Conservation (phyloP, 2,888 invertebrate species). For the Operophtera brumata region DNA sequence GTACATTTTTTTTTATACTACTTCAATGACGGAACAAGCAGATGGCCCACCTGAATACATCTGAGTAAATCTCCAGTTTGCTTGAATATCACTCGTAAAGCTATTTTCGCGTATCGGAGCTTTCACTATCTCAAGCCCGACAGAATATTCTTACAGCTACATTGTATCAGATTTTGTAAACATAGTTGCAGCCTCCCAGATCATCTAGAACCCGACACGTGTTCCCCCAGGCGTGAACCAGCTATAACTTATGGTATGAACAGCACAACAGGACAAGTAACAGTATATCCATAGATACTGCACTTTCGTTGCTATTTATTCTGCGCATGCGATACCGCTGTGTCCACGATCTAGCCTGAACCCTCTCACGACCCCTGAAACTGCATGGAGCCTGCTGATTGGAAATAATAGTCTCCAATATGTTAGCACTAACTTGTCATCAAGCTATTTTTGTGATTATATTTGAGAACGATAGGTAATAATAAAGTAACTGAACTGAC, state of each 20-base stretch:
- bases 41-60: too few relatives aligned
- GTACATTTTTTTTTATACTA: too few relatives aligned
- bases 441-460: too few relatives aligned
- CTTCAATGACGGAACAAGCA: too few relatives aligned
- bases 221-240: conserved; percentile 32
- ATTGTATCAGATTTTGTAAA: conserved; percentile 18
- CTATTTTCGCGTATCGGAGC: too few relatives aligned
- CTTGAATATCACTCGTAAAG: neutral
- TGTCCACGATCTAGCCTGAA: conserved; percentile 43
- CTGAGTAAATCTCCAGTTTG: too few relatives aligned
- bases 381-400: conserved; percentile 15
- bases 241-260: conserved; percentile 47
- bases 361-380: conserved; percentile 44
- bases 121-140: too few relatives aligned
- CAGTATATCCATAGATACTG: neutral
- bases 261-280: conserved; percentile 13
- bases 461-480: too few relatives aligned
- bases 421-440: too few relatives aligned
- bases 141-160: conserved; percentile 11
- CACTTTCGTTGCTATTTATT: neutral
- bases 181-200: conserved; percentile 17
- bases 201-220: conserved; percentile 36
- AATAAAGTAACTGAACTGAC: too few relatives aligned
- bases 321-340: conserved; percentile 21
- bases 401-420: neutral